Percentiles rank a stretch among this genome's conserved stretches.
phyloP scores from a whole-genome alignment of 2,113 vertebrate species.

The Mobula birostris region DNA sequence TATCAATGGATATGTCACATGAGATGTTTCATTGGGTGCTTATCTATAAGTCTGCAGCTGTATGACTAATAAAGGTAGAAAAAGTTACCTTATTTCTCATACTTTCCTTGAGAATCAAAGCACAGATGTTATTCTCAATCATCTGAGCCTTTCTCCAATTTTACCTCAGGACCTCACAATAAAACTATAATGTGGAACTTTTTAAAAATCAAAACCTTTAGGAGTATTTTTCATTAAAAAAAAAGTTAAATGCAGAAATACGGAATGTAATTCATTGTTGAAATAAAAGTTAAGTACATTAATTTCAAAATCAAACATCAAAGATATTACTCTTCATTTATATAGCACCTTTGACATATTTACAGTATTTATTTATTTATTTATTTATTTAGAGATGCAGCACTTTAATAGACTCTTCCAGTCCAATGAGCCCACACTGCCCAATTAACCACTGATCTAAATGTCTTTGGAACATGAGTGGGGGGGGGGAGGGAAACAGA shows the following conservation, averaged over 20 bases:
- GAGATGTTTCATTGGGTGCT: background rate
- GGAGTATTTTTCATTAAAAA: background rate
- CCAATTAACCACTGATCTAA: too few relatives aligned
- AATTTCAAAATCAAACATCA: background rate
- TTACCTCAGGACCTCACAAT: too few relatives aligned
- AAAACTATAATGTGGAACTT: background rate
- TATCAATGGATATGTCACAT: background rate
- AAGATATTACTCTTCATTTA: too few relatives aligned
- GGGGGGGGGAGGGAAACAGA: too few relatives aligned
- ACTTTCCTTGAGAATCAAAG: background rate
- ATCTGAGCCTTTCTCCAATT: too few relatives aligned
- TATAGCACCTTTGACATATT: too few relatives aligned
- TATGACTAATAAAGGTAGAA: background rate
- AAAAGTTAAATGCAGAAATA: background rate
- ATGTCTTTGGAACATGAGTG: too few relatives aligned
- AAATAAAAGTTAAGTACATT: background rate
- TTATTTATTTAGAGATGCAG: too few relatives aligned
- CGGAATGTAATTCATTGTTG: background rate
- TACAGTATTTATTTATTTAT: too few relatives aligned
- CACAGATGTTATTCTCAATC: too few relatives aligned
- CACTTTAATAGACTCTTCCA: too few relatives aligned
- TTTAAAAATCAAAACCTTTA: background rate
- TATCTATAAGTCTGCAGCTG: background rate
- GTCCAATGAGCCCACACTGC: too few relatives aligned
- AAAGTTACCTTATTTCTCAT: background rate